Evolutionary conservation across 1,140 invertebrate species (phyloP), one percentile per base, ranked within the genome.

Genomic region (Octopus bimaculoides): DNA sequence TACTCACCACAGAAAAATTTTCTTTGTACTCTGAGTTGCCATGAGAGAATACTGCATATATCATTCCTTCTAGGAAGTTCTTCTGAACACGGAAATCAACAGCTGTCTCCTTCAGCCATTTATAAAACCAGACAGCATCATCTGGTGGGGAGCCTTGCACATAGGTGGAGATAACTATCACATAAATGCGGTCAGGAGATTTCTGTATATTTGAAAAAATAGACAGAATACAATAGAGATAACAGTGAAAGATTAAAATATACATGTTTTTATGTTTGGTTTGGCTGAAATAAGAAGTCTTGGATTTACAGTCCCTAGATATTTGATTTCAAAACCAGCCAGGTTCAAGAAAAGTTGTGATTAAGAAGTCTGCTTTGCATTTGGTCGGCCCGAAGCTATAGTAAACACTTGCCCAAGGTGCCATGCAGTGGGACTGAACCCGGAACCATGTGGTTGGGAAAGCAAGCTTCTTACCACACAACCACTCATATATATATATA

Each of bases 81-180:
- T 92, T 92, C 26, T 91, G 89, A 41, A 93, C 89, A 75, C 93
- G 85, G 84, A 93, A 93, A 87, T 93, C 93, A 78, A 87, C 89
- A 3, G 91, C 87, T 52, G 90, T 85, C 79, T 93, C 93, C 81
- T 91, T 81, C 8, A 93, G 81, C 90, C 91, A 92, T 84, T 91
- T 91, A 82, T 83, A 92, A 84, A 93, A 93, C 92, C 92, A 93
- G 41, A 83, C 77, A 26, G 88, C 87, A 74, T 82, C 85, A 54
- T 90, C 87, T 69, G 92, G 92, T 54, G 93, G 92, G 26, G 81
- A 80, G 5, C 93, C 93, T 82, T 92, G 92, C 5, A 88, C 89
- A 84, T 93, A 92, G 0, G 93, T 93, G 8, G 92, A 92, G 41
- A 93, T 83, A 53, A 93, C 84, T 81, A 93, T 91, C 14, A 93